Evolutionary conservation across 2,888 invertebrate genomes (phyloP).

Genomic region (Hypercompe scribonia): DNA sequence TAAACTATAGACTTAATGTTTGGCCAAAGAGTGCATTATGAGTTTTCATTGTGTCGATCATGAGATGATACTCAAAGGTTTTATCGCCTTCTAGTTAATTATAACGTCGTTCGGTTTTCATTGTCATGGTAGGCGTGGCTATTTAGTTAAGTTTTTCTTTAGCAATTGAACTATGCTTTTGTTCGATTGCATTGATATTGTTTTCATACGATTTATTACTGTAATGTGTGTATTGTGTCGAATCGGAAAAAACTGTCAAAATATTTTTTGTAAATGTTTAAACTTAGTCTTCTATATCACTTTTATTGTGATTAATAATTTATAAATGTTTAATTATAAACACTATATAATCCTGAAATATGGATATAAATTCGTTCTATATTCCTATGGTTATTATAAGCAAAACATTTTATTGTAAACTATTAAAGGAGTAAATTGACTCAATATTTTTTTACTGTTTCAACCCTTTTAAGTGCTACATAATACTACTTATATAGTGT

Average conservation of each 20-base stretch:
- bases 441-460: neutral
- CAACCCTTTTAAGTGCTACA: neutral
- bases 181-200: constrained; percentile 1
- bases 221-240: neutral
- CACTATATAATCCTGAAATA: neutral
- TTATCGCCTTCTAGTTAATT: constrained; percentile 76
- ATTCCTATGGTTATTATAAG: too few species aligned
- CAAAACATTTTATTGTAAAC: neutral
- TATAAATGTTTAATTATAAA: too few species aligned
- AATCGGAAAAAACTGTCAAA: neutral
- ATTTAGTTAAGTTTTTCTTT: constrained; percentile 44
- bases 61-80: constrained; percentile 70
- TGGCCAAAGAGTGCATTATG: constrained; percentile 63
- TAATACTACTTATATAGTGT: neutral
- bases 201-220: neutral
- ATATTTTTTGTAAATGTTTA: neutral
- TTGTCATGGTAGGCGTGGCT: constrained; percentile 70
- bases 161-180: constrained; percentile 7
- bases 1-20: constrained; percentile 67
- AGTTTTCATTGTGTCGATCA: constrained; percentile 71
- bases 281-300: neutral
- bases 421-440: neutral
- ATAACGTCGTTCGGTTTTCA: constrained; percentile 70
- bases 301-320: neutral
- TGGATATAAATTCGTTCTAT: neutral